phyloP scores from a whole-genome alignment of 2,888 invertebrate genomes.

The Trissolcus japonicus region DNA sequence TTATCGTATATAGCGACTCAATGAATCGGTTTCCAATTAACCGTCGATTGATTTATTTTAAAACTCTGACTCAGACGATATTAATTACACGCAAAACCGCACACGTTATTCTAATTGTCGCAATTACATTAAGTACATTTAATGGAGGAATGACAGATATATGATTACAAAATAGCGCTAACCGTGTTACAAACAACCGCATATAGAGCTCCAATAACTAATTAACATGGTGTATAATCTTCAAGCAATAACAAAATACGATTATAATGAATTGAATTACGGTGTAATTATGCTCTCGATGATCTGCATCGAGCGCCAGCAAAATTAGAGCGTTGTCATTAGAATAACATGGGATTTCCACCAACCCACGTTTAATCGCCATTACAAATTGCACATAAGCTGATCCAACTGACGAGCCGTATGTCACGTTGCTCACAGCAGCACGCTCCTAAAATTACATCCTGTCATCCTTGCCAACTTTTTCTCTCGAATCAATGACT shows the following conservation, averaged over 20 bases:
- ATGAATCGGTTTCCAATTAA: constrained; percentile 8
- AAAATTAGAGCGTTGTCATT: constrained; percentile 31
- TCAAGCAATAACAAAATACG: constrained; percentile 38
- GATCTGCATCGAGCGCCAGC: neutral
- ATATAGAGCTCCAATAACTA: constrained; percentile 26
- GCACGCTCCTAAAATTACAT: constrained; percentile 40
- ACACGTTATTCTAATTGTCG: constrained; percentile 28
- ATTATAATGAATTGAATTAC: constrained; percentile 31
- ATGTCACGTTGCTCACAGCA: constrained; percentile 13
- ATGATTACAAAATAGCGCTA: constrained; percentile 35
- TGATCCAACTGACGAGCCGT: constrained; percentile 32
- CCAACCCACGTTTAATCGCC: neutral
- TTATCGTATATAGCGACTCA: neutral
- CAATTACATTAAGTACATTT: constrained; percentile 34
- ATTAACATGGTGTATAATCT: constrained; percentile 29
- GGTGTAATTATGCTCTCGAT: constrained; percentile 16
- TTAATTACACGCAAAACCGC: constrained; percentile 15
- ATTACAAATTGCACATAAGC: constrained; percentile 27
- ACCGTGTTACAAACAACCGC: constrained; percentile 14
- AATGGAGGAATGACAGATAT: constrained; percentile 29
- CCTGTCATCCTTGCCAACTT: constrained; percentile 23
- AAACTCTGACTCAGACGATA: constrained; percentile 10
- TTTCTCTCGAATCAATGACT: constrained; percentile 31
- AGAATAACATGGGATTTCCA: constrained; percentile 15
- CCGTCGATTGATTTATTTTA: constrained; percentile 9